Conservation (phyloP, 2,113 vertebrate genomes). For the Oryzias celebensis region DNA sequence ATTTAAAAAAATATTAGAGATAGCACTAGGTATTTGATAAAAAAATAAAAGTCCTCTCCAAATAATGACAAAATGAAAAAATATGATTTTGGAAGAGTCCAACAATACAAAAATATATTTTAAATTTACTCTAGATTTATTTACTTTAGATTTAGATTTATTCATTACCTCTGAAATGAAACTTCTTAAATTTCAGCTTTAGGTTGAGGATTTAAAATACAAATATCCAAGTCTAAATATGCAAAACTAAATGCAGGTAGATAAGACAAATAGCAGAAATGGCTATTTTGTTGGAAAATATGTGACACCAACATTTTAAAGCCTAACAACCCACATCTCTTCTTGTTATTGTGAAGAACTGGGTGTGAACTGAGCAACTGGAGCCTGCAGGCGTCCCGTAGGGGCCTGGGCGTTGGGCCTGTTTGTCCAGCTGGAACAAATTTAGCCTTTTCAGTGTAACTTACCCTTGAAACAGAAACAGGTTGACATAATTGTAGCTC, state of each 20-base stretch:
- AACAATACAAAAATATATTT: no score
- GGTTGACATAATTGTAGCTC: constrained; percentile 98
- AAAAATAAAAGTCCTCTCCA: no score
- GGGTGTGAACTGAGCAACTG: not conserved
- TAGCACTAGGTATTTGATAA: no score
- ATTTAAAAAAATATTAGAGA: no score
- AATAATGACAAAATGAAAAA: no score
- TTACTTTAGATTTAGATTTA: no score
- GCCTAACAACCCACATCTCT: not conserved
- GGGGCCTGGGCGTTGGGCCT: not conserved
- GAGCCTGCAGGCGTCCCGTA: not conserved
- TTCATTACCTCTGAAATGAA: no score
- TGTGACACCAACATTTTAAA: not conserved
- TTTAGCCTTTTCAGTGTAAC: constrained; percentile 28
- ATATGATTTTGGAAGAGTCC: no score
- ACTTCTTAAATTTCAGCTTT: no score
- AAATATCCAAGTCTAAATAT: not conserved
- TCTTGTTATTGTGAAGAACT: not conserved
- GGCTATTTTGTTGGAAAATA: not conserved
- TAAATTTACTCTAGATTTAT: no score
- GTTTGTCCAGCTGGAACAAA: constrained; percentile 43
- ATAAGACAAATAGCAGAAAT: no score
- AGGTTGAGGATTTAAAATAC: no score
- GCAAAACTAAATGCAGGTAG: not conserved
- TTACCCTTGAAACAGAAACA: constrained; percentile 99